Base-by-base conservation (phyloP, 2,797 vertebrate species). In the Diplodus puntazzo region DNA sequence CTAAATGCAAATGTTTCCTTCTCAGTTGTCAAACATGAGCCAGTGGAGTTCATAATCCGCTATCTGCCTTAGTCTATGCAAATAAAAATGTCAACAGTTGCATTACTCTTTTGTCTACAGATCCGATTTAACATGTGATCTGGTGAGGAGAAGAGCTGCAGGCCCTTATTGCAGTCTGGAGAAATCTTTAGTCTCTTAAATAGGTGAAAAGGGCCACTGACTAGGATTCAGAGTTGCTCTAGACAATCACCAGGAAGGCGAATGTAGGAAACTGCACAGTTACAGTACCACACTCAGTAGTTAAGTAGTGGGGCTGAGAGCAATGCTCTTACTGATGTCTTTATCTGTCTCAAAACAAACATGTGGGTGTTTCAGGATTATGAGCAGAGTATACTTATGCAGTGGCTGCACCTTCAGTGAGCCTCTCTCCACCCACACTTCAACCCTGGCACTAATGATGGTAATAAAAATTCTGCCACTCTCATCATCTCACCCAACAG, bases 321-420 rank as follows among this genome's bases (percentile, higher is more conserved):
- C 62, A 34, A 18, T 49, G 63, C 68, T 60, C 46, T 39, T 7
- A 5, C 59, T 65, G 54, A 23, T 42, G 34, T 67, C 73, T 62
- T 30, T 66, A 27, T 75, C 43, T 34, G 48, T 70, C 17, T 57
- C 43, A 68, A 69, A 80, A 20, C 77, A n/a, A 75, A 67, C 16
- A 49, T 71, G 60, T 69, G 68, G 60, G 67, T 72, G 71, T 79
- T 53, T 55, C 72, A 69, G 66, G 52, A 80, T 80, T 54, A 60
- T 75, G 63, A 75, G 57, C 43, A 73, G 45, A 23, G 42, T 68
- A 8, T 55, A 49, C 46, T 68, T 42, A 7, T 67, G 23, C 48
- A 21, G 18, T 42, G 13, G 39, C 42, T 48, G 52, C 14, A 27
- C 58, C 46, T 53, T 34, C 48, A 68, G 34, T 45, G 20, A 77